Percentiles rank a stretch among this genome's conserved stretches.
These are phyloP conservation scores for Pitangus sulphuratus DNA, from an alignment of 2,797 vertebrate species.

Conservation along the genomic window DNA sequence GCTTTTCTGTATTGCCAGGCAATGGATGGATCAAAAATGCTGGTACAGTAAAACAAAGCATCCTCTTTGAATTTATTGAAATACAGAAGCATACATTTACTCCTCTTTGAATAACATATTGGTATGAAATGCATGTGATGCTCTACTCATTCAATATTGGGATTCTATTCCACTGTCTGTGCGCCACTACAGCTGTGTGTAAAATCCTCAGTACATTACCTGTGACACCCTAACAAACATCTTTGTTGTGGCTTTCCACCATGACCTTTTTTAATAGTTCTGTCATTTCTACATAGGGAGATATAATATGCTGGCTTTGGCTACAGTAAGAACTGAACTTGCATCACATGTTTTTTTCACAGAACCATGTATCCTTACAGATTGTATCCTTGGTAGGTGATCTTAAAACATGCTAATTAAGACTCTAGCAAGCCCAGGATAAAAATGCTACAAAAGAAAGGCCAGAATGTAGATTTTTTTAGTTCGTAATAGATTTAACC, in stretches of 20 bases:
- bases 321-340: neutral
- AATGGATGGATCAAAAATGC: too few relatives aligned
- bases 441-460: neutral
- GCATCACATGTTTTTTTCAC: neutral
- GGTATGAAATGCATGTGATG: too few relatives aligned
- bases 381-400: neutral
- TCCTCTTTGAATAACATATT: too few relatives aligned
- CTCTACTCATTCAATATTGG: too few relatives aligned
- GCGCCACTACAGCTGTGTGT: neutral
- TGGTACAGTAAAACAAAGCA: too few relatives aligned
- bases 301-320: neutral
- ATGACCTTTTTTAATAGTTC: neutral
- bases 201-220: neutral
- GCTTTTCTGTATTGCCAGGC: too few relatives aligned
- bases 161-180: neutral
- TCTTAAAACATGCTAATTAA: neutral
- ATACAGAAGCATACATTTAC: too few relatives aligned
- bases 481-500: neutral
- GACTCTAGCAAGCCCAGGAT: neutral
- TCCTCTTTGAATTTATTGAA: too few relatives aligned
- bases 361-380: neutral
- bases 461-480: neutral
- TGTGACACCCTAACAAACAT: neutral
- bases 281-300: neutral
- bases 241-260: neutral